Base-by-base conservation (phyloP, 2,888 invertebrate species). In the Dicycla oo region DNA sequence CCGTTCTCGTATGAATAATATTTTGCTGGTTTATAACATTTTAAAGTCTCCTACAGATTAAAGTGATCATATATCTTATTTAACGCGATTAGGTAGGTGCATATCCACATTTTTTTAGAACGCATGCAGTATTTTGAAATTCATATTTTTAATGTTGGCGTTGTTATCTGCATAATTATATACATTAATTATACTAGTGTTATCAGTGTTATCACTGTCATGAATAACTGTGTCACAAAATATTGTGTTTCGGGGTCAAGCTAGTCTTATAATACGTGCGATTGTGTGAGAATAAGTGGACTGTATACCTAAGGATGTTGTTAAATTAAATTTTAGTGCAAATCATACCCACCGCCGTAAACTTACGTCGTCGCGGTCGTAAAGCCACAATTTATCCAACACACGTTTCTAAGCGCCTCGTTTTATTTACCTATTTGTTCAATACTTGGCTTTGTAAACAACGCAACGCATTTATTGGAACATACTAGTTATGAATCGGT, bases 241-340 rank as follows among this genome's bases (percentile, higher is more conserved):
- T 80, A 70, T n/a, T 81, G 81, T 86, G 80, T 73, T 88, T 86
- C 74, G 88, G 82, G 91, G 86, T 71, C 89, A 87, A 83, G 69
- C 67, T 76, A 78, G 62, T 71, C 82, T 76, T 75, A 71, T 49
- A 66, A 18, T 58, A 75, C 13, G 18, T 65, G 54, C 67, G 54
- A 56, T 69, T 73, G 54, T 73, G 49, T 71, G 63, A 58, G 34
- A 70, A 57, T 53, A 56, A n/a, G 40, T 49, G 34, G 4, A 51
- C 10, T 38, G 56, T 45, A 57, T 45, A 45, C 45, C 8, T 78
- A 38, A 18, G 53, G 43, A 68, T 64, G 45, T 47, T 69, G 58
- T 62, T 73, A 56, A 71, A 73, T 69, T 47, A 63, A 70, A 79
- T n/a, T n/a, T n/a, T n/a, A n/a, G n/a, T 74, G 40, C 40, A 63